Conservation (phyloP, 2,888 invertebrate species). For the Electrophaes corylata region DNA sequence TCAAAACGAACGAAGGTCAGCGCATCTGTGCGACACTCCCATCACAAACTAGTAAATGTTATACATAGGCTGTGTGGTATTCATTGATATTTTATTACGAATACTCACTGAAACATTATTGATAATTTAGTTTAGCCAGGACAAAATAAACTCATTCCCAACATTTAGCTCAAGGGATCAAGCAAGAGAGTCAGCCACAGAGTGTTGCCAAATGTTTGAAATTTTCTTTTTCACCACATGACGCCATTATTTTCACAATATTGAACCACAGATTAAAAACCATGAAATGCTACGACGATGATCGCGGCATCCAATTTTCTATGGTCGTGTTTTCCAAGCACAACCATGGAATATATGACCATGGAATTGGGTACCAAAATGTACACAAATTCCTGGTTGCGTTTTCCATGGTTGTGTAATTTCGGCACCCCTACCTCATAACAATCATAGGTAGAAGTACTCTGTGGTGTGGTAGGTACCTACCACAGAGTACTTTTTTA, state of each 20-base stretch:
- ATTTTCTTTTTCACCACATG: slow-evolving; percentile 54
- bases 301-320: too few species aligned
- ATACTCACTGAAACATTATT: slow-evolving; percentile 83
- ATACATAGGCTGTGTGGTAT: slow-evolving; percentile 17
- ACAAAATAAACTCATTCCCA: slow-evolving; percentile 80
- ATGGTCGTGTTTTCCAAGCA: too few species aligned
- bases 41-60: slow-evolving; percentile 55
- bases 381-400: too few species aligned
- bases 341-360: too few species aligned
- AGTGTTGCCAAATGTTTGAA: slow-evolving; percentile 64
- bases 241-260: slow-evolving; percentile 45
- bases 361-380: too few species aligned
- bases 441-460: too few species aligned
- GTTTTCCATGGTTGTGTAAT: too few species aligned
- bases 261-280: slow-evolving; percentile 18
- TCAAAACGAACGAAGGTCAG: slow-evolving; percentile 85
- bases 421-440: too few species aligned
- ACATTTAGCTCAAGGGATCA: slow-evolving; percentile 78
- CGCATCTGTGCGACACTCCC: slow-evolving; percentile 82
- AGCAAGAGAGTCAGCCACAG: slow-evolving; percentile 35
- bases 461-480: too few species aligned
- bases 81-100: slow-evolving; percentile 44
- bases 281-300: too few species aligned
- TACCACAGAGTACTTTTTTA: too few species aligned
- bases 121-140: slow-evolving; percentile 65